These are phyloP conservation scores for Erpobdella octoculata DNA, from an alignment of 2,888 invertebrate genomes.

Conservation along the genomic window DNA sequence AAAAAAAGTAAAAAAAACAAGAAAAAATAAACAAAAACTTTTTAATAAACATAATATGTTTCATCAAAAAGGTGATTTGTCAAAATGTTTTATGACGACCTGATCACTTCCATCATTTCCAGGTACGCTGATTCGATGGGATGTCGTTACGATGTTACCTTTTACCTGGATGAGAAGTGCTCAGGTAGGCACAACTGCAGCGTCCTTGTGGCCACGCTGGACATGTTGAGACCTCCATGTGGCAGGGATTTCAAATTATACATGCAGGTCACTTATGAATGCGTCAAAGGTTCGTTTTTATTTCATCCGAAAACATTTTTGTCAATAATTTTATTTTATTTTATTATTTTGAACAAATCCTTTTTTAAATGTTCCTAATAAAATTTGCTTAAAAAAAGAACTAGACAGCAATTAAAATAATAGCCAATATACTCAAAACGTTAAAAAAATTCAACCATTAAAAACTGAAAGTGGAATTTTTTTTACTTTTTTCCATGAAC, in stretches of 20 bases:
- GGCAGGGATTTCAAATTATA: conserved; percentile 35
- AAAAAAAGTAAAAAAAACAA: too few relatives aligned
- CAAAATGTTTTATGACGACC: too few relatives aligned
- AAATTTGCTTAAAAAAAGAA: too few relatives aligned
- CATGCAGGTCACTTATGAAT: conserved; percentile 33
- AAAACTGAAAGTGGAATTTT: too few relatives aligned
- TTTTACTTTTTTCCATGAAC: too few relatives aligned
- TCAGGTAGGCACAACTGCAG: conserved; percentile 31
- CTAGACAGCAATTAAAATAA: neutral
- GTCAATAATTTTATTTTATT: neutral
- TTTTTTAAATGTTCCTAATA: neutral
- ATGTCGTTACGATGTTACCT: conserved; percentile 31
- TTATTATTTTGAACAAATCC: neutral
- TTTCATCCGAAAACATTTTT: neutral
- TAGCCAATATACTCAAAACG: neutral
- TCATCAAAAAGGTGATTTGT: too few relatives aligned
- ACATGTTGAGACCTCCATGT: conserved; percentile 33
- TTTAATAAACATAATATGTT: too few relatives aligned
- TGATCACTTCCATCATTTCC: too few relatives aligned
- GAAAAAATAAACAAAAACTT: too few relatives aligned
- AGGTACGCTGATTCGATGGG: conserved; percentile 32
- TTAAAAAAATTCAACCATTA: too few relatives aligned
- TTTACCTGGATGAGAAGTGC: conserved; percentile 28
- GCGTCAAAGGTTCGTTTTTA: conserved; percentile 31
- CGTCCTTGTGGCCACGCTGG: conserved; percentile 33